These are phyloP conservation scores for Tachycineta bicolor DNA, from an alignment of 2,113 vertebrate genomes.

Conservation along the genomic window DNA sequence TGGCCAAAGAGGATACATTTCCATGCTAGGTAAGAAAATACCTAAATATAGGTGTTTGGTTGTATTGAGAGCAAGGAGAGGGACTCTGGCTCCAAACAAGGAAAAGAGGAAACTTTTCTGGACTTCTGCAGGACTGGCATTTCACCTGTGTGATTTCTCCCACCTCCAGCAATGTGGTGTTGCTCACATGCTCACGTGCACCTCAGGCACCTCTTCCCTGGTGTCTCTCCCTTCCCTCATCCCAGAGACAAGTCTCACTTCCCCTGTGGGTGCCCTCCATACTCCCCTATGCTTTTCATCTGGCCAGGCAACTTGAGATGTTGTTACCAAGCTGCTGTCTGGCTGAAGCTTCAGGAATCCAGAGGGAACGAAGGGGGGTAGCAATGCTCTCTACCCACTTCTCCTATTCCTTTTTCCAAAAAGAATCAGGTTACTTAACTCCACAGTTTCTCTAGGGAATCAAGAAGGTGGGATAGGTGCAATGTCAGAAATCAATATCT, in stretches of 20 bases:
- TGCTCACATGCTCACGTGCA: accelerated
- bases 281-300: background rate
- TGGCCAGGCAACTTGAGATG: accelerated
- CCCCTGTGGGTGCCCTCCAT: background rate
- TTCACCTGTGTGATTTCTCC: background rate
- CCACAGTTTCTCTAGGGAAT: background rate
- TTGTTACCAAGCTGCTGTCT: background rate
- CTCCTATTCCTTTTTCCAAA: background rate
- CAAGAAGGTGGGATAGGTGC: background rate
- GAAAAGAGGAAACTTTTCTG: background rate
- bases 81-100: background rate
- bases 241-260: background rate
- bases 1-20: background rate
- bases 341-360: background rate
- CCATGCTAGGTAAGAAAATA: background rate
- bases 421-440: background rate
- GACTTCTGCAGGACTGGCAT: background rate
- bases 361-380: background rate
- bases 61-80: background rate
- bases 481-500: background rate
- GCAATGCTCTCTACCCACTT: background rate
- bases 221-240: background rate
- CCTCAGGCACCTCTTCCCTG: background rate
- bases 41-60: background rate
- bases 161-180: background rate